Evolutionary conservation across 2,113 vertebrate genomes (phyloP), one percentile per base, ranked within the genome.

Genomic region (Hemichromis elongatus): DNA sequence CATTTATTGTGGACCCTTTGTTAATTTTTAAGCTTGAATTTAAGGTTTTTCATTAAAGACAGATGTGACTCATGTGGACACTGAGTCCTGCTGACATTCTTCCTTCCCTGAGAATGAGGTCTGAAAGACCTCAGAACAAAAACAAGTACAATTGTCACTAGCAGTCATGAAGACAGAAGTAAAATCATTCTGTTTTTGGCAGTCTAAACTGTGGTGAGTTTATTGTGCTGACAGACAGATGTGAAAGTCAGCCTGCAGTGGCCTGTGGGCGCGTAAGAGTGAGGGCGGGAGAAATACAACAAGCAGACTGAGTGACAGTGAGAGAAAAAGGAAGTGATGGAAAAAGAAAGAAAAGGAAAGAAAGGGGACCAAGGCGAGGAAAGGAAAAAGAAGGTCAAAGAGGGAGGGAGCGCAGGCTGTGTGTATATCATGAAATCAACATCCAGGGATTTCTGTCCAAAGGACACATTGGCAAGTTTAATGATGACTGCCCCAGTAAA

Each of bases 61-160:
- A 89, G 90, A 93, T 68, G 70, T 91, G 56, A 93, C 91, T 80
- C 19, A 70, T 87, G 47, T 80, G 54, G 85, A 94, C 89, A 83
- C 16, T 3, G 16, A 88, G 79, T 28, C 80, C 81, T 54, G 66
- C 9, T 90, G 89, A 92, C 79, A 83, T 77, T 35, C 28, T 5
- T 55, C 53, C 52, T 56, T 81, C 70, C 42, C 16, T 66, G 45
- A 82, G 42, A 92, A 87, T 5, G 7, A 73, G 21, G 47, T 61
- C 81, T 77, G 28, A 90, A 87, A 88, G 81, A 81, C 84, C 70
- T 85, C 63, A 89, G 79, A 84, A 88, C 56, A 77, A 83, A 57
- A 81, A 88, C 50, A 86, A 88, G 84, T 80, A 75, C 78, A 92
- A 92, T 94, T 90, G 90, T 95, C 87, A 86, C 80, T 79, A 40